Evolutionary conservation across 37 sponge, comb jelly and placozoan species (phyloP).

Genomic region (Theonella swinhoei): DNA sequence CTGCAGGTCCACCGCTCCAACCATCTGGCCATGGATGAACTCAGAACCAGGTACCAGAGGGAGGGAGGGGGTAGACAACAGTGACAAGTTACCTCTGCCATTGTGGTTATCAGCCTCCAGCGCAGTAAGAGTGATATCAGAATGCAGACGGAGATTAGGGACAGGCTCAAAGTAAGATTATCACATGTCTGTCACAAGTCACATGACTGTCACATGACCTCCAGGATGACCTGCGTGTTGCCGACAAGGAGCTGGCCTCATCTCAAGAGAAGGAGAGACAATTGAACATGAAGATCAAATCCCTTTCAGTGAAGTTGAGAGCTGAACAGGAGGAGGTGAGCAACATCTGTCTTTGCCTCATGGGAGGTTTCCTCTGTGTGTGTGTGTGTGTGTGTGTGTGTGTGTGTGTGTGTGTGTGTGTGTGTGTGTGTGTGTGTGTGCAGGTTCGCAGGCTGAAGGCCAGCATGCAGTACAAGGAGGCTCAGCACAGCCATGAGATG

Average conservation of each 20-base stretch:
- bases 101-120: neutral
- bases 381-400: conserved; percentile 23
- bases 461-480: conserved; percentile 81
- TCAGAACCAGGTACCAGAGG: conserved; percentile 20
- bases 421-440: conserved; percentile 25
- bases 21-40: conserved; percentile 23
- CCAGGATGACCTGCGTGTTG: conserved; percentile 24
- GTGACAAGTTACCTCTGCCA: neutral
- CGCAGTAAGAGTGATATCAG: conserved; percentile 45
- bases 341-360: neutral
- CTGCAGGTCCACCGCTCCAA: conserved; percentile 43
- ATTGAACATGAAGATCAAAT: conserved; percentile 33
- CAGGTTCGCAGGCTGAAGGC: conserved; percentile 50
- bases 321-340: conserved; percentile 69
- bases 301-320: conserved; percentile 45
- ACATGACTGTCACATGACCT: neutral
- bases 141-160: conserved; percentile 17
- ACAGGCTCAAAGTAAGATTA: conserved; percentile 30
- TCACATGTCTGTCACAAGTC: neutral
- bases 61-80: too few species aligned
- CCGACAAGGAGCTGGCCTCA: conserved; percentile 30
- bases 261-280: conserved; percentile 61
- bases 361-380: conserved; percentile 19
- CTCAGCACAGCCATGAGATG: conserved; percentile 66
- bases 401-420: conserved; percentile 28